Conservation (phyloP, 2,113 vertebrate species). For the Labeo rohita region DNA sequence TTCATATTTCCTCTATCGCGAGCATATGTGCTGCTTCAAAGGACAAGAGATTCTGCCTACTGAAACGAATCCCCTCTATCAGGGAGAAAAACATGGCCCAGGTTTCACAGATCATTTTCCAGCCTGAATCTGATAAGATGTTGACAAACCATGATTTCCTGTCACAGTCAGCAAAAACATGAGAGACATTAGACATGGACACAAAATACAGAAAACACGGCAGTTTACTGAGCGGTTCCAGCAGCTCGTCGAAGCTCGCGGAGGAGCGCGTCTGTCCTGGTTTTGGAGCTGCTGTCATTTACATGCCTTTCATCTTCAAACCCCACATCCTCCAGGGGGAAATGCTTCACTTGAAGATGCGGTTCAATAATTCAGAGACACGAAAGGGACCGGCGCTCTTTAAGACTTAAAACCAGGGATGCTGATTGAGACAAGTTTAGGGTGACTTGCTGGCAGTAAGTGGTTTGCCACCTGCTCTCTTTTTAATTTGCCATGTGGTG, state of each 20-base stretch:
- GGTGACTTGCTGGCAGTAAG: conserved; percentile 18
- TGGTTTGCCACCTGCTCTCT: conserved; percentile 35
- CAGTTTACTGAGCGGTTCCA: neutral
- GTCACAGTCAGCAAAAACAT: conserved; percentile 43
- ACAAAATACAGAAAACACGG: conserved; percentile 32
- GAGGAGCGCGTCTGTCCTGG: conserved; percentile 29
- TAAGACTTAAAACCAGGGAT: conserved; percentile 39
- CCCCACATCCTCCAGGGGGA: conserved; percentile 32
- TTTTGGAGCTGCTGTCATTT: conserved; percentile 53
- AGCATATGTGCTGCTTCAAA: conserved; percentile 29
- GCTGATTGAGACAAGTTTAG: conserved; percentile 39
- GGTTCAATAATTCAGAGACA: conserved; percentile 58
- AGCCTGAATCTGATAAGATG: conserved; percentile 10
- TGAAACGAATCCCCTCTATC: conserved; percentile 37
- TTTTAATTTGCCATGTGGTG: conserved; percentile 6
- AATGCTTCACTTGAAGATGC: conserved; percentile 47
- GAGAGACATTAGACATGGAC: conserved; percentile 34
- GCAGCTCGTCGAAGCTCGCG: neutral
- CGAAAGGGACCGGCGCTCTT: conserved; percentile 37
- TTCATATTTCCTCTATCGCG: neutral
- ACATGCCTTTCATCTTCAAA: conserved; percentile 55
- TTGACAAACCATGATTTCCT: conserved; percentile 30
- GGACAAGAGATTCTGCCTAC: conserved; percentile 4
- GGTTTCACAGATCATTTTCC: conserved; percentile 40
- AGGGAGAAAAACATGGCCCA: conserved; percentile 39